Base-by-base conservation (phyloP, 2,888 invertebrate species). In the Rhingia rostrata region DNA sequence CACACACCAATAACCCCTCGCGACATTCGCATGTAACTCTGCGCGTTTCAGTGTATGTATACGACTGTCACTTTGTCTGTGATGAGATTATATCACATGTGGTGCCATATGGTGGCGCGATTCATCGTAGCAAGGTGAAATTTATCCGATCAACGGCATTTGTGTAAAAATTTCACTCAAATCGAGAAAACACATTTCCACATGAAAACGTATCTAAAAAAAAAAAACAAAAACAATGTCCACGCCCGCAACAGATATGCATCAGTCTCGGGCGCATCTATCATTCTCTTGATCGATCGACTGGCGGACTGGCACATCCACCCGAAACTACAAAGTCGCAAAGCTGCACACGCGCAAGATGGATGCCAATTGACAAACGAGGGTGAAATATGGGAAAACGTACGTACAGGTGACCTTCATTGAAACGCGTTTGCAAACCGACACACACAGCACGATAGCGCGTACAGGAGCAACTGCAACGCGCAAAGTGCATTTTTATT, bases 41-140 rank as follows among this genome's bases (percentile, higher is more conserved):
- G 35, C 53, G 30, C 45, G 51, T 69, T 3, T 39, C 12, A 14
- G 63, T 49, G n/a, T 67, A 54, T 66, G 14, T 30, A 49, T 64
- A 63, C 61, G 33, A 10, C 35, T 53, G 77, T 56, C 79, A 73
- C 66, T 82, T 78, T 72, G 66, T 58, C 78, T 82, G 64, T 72
- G 78, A 82, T 54, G 73, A 79, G 83, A 83, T 83, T 79, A 79
- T 79, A 83, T 83, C 79, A 83, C 79, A 79, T 63, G 79, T 32
- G 61, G 72, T 67, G 78, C 79, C 83, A 83, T 83, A 83, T 83
- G 83, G 83, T 63, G 39, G 61, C 43, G 61, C 78, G 45, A 79
- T 79, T 79, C 47, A 39, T 43, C 39, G 56, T 56, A 30, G 79
- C 79, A 83, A 79, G 83, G 83, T 83, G 79, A 83, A 83, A 83